These are phyloP conservation scores for Platyura marginata DNA, from an alignment of 1,140 invertebrate species.

Conservation along the genomic window DNA sequence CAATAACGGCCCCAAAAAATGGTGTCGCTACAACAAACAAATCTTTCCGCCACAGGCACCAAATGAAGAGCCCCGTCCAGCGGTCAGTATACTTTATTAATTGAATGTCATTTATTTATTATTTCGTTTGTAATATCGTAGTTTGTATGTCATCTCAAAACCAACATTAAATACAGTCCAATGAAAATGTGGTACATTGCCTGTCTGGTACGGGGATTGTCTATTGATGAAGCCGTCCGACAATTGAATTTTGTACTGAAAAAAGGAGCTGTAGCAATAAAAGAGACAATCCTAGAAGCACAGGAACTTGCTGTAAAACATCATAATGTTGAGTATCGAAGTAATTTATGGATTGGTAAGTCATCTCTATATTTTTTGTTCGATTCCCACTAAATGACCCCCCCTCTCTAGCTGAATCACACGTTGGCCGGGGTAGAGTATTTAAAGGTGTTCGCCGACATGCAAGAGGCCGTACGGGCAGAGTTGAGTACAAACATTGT, in stretches of 20 bases:
- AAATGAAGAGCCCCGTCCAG: slow-evolving; percentile 58
- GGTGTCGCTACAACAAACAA: slow-evolving; percentile 47
- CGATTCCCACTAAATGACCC: not conserved
- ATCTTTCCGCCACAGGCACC: slow-evolving; percentile 57
- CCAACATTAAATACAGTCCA: slow-evolving; percentile 75
- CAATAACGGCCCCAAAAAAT: slow-evolving; percentile 31
- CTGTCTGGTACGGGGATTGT: slow-evolving; percentile 69
- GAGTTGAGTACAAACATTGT: slow-evolving; percentile 57
- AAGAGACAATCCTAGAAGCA: slow-evolving; percentile 72
- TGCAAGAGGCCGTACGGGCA: slow-evolving; percentile 45
- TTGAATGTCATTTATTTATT: slow-evolving; percentile 2
- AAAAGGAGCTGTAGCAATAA: slow-evolving; percentile 66
- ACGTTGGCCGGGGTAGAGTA: slow-evolving; percentile 49
- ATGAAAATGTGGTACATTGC: slow-evolving; percentile 89
- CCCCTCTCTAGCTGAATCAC: slow-evolving; percentile 58
- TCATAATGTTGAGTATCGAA: slow-evolving; percentile 89
- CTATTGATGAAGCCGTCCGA: slow-evolving; percentile 82
- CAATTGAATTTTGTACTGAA: slow-evolving; percentile 67
- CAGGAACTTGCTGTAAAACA: slow-evolving; percentile 67
- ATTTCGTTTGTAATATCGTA: too few relatives aligned
- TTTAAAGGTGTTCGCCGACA: slow-evolving; percentile 73
- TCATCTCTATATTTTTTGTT: slow-evolving; percentile 17
- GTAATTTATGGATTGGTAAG: slow-evolving; percentile 92
- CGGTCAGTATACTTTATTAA: slow-evolving; percentile 37
- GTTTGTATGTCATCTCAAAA: slow-evolving; percentile 69